Evolutionary conservation across 2,113 vertebrate genomes (phyloP).

Genomic region (Lepidothrix coronata): DNA sequence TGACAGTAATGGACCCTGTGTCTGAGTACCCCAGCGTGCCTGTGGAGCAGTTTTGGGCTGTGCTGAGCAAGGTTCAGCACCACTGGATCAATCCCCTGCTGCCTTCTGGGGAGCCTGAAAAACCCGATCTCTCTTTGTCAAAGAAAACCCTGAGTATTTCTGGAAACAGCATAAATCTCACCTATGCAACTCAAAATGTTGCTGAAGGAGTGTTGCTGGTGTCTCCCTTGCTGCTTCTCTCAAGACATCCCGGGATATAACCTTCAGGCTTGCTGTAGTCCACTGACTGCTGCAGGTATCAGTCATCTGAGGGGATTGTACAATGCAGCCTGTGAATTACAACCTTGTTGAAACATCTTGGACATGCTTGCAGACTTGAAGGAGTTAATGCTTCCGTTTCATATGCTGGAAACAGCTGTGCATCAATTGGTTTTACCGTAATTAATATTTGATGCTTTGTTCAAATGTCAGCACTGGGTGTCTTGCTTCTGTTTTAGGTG

Average conservation of each 20-base stretch:
- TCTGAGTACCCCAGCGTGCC: neutral
- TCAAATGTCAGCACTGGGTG: neutral
- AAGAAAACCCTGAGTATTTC: neutral
- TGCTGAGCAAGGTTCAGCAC: neutral
- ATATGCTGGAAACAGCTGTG: neutral
- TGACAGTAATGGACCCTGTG: neutral
- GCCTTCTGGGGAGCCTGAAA: neutral
- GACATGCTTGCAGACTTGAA: neutral
- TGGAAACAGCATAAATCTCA: neutral
- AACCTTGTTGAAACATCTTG: neutral
- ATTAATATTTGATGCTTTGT: neutral
- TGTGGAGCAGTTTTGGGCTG: neutral
- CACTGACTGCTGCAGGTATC: neutral
- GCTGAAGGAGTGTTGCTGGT: neutral
- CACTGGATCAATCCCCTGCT: neutral
- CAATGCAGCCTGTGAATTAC: neutral
- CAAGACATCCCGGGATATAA: accelerated
- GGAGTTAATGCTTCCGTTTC: neutral
- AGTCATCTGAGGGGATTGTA: neutral
- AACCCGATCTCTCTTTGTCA: neutral
- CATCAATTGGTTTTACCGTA: neutral
- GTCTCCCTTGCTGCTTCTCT: neutral
- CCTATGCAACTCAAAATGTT: neutral
- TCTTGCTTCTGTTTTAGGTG: neutral
- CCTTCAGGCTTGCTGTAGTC: neutral